These are phyloP conservation scores for Aricia artaxerxes DNA, from an alignment of 2,888 invertebrate genomes.

Conservation along the genomic window DNA sequence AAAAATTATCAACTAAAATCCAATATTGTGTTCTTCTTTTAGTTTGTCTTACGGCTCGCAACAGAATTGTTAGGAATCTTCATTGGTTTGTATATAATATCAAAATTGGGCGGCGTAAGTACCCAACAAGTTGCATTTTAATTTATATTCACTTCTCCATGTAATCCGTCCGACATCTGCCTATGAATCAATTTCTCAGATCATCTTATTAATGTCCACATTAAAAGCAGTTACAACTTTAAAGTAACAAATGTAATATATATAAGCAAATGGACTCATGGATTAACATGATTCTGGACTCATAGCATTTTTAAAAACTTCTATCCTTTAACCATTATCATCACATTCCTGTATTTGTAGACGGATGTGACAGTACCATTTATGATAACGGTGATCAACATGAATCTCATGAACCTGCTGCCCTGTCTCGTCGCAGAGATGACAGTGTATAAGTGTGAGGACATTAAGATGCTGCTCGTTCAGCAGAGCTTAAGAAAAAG, in stretches of 20 bases:
- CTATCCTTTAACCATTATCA: neutral
- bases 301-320: no score
- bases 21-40: neutral
- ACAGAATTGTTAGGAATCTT: conserved; percentile 14
- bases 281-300: no score
- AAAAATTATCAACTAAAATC: neutral
- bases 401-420: neutral
- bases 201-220: no score
- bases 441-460: neutral
- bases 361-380: neutral
- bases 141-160: neutral
- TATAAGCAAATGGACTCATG: no score
- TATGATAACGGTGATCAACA: neutral
- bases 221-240: no score
- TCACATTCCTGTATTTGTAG: neutral
- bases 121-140: neutral
- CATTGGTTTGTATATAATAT: neutral
- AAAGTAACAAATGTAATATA: neutral
- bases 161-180: no score
- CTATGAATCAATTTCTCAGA: no score
- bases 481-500: conserved; percentile 17
- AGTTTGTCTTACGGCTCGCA: conserved; percentile 13
- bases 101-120: neutral
- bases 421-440: neutral
- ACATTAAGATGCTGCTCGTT: neutral